These are phyloP conservation scores for Eolophus roseicapilla DNA, from an alignment of 2,113 vertebrate species.

Conservation along the genomic window DNA sequence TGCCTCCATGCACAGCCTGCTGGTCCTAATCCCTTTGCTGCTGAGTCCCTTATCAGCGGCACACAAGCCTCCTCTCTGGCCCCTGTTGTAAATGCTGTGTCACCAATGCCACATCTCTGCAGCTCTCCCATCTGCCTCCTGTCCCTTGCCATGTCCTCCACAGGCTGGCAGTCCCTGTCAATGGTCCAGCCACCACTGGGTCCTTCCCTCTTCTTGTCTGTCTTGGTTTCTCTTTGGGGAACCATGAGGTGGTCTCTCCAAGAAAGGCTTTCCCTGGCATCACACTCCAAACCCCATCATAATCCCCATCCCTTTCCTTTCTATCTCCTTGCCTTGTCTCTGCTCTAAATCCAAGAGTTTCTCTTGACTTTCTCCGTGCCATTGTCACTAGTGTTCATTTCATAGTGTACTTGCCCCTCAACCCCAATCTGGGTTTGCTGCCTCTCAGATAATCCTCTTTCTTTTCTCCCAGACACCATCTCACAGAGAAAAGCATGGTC, in stretches of 20 bases:
- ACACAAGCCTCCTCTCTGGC: background rate
- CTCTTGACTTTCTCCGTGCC: background rate
- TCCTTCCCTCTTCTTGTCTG: background rate
- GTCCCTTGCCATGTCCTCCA: background rate
- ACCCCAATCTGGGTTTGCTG: accelerated
- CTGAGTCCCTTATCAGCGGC: background rate
- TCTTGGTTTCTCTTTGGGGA: background rate
- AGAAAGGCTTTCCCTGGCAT: background rate
- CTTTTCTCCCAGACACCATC: background rate
- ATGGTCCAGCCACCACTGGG: background rate
- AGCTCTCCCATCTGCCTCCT: background rate
- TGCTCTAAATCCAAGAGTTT: background rate
- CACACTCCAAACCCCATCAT: background rate
- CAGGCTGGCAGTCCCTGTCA: background rate
- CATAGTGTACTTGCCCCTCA: background rate
- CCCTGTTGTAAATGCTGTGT: background rate
- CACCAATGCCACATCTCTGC: background rate
- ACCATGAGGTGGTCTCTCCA: background rate
- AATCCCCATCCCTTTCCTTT: background rate
- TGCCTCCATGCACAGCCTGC: background rate
- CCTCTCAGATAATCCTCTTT: background rate
- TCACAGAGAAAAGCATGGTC: background rate
- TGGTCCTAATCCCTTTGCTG: background rate
- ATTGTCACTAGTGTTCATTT: background rate
- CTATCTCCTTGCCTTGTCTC: background rate